Percentiles rank a stretch among this genome's conserved stretches.
Evolutionary conservation across 2,797 vertebrate species (phyloP).

Genomic region (Enteromius viviparus): DNA sequence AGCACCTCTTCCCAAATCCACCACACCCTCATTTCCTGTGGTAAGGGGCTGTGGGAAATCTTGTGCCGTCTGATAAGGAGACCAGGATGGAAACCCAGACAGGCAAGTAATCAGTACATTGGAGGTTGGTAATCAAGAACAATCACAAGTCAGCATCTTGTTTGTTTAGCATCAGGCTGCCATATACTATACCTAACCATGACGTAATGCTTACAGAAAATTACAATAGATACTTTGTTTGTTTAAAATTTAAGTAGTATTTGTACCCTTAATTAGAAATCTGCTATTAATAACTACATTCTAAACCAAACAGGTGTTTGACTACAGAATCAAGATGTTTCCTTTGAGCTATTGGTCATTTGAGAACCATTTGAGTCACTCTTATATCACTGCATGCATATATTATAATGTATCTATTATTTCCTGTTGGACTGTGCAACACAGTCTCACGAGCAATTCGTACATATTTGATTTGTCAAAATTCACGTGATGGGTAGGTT

Average conservation of each 20-base stretch:
- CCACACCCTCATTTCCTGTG: constrained; percentile 74
- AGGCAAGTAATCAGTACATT: constrained; percentile 70
- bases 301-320: background rate
- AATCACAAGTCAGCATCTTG: constrained; percentile 72
- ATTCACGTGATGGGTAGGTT: too few species aligned
- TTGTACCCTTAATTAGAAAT: background rate
- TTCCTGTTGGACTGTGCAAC: background rate
- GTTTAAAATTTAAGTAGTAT: background rate
- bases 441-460: too few species aligned
- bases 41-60: constrained; percentile 63
- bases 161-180: constrained; percentile 63
- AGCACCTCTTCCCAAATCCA: constrained; percentile 16
- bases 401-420: too few species aligned
- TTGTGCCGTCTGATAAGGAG: constrained; percentile 77
- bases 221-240: background rate
- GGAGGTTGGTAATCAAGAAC: constrained; percentile 75
- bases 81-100: constrained; percentile 68
- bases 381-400: background rate
- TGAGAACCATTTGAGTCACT: background rate
- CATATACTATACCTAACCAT: constrained; percentile 47
- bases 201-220: background rate
- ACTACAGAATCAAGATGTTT: background rate
- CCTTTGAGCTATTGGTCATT: background rate
- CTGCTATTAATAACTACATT: background rate
- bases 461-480: too few species aligned